A percentile compares a stretch with the other conserved stretches of the same genome.
Conservation (phyloP, 2,797 vertebrate genomes). For the Rhinella marina region DNA sequence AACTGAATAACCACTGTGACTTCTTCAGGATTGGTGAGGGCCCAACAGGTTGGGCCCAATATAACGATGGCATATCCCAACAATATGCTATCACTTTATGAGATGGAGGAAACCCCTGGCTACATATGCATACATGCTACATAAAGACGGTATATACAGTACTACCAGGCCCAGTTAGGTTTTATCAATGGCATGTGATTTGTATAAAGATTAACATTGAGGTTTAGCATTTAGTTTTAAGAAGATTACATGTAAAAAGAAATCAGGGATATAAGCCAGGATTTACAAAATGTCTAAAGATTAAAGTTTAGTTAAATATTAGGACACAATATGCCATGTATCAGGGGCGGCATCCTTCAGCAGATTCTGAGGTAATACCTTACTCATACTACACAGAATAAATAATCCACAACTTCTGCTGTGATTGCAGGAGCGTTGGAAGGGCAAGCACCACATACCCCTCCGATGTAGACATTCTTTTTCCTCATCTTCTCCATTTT, state of each 20-base stretch:
- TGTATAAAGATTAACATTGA: not conserved
- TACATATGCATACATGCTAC: not conserved
- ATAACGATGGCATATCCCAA: too few relatives aligned
- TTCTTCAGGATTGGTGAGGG: too few relatives aligned
- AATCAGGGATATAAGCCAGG: constrained; percentile 44
- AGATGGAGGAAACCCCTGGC: not conserved
- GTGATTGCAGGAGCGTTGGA: too few relatives aligned
- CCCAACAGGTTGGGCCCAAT: too few relatives aligned
- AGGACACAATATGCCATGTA: constrained; percentile 44
- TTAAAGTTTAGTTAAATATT: constrained; percentile 43
- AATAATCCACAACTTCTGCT: too few relatives aligned
- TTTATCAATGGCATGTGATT: not conserved
- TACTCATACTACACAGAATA: too few relatives aligned
- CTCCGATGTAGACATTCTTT: too few relatives aligned
- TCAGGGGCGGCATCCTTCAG: not conserved
- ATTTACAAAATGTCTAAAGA: constrained; percentile 52
- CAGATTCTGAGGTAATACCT: not conserved
- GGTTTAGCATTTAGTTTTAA: not conserved
- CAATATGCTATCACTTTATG: too few relatives aligned
- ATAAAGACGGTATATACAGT: not conserved
- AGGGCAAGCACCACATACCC: too few relatives aligned
- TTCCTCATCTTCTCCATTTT: too few relatives aligned
- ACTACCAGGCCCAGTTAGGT: not conserved
- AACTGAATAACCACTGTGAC: too few relatives aligned
- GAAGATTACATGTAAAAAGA: constrained; percentile 45